Evolutionary conservation across 2,113 vertebrate genomes (phyloP).

Genomic region (Holacanthus passer): DNA sequence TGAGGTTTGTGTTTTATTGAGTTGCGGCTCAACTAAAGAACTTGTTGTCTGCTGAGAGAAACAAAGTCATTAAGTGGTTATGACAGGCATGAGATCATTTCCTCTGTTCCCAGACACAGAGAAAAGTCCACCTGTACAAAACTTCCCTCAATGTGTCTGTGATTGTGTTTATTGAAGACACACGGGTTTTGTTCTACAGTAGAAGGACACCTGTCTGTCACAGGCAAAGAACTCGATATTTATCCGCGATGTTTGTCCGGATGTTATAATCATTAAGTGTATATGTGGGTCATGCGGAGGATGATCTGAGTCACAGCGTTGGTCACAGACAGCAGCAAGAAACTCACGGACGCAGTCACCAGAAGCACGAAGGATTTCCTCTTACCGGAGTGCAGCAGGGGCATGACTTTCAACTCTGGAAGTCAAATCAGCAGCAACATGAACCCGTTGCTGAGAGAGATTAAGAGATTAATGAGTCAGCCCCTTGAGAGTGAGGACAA

Average conservation of each 20-base stretch:
- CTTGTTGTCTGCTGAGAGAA: neutral
- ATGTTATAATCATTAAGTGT: conserved; percentile 70
- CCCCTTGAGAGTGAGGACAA: conserved; percentile 76
- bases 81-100: neutral
- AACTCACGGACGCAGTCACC: conserved; percentile 76
- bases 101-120: neutral
- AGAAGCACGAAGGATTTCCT: conserved; percentile 78
- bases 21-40: neutral
- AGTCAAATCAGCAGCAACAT: conserved; percentile 23
- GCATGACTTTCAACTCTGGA: conserved; percentile 25
- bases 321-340: conserved; percentile 72
- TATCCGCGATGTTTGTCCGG: too few relatives aligned
- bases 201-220: conserved; percentile 33
- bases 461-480: conserved; percentile 73
- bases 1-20: conserved; percentile 45
- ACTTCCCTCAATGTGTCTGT: neutral
- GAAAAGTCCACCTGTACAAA: neutral
- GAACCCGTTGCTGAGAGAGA: conserved; percentile 71
- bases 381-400: conserved; percentile 65
- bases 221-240: conserved; percentile 67
- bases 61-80: conserved; percentile 39
- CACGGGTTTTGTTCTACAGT: conserved; percentile 27
- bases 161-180: conserved; percentile 1
- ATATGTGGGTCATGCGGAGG: conserved; percentile 67
- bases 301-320: conserved; percentile 78